These are phyloP conservation scores for Diaphora mendica DNA, from an alignment of 2,888 invertebrate genomes.

Conservation along the genomic window DNA sequence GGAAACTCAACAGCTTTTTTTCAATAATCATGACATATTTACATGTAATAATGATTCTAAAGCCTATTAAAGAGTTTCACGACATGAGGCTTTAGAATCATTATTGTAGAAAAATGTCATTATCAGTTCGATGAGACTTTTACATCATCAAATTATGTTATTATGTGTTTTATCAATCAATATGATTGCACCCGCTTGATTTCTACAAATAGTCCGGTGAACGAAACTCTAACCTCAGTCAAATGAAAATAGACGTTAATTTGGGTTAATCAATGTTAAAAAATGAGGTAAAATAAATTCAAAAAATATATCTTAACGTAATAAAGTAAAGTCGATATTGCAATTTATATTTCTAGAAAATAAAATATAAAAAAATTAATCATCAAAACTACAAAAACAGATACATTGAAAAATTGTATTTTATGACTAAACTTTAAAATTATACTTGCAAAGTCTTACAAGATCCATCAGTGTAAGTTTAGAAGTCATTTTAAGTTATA, in stretches of 20 bases:
- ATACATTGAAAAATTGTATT: constrained; percentile 2
- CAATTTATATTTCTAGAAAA: not conserved
- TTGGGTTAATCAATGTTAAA: not conserved
- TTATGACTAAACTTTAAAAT: constrained; percentile 12
- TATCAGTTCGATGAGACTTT: not conserved
- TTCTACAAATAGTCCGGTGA: too few relatives aligned
- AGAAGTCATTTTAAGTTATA: constrained; percentile 16
- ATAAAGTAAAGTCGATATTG: not conserved
- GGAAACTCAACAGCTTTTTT: too few relatives aligned
- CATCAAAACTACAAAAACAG: not conserved
- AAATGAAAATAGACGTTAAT: not conserved
- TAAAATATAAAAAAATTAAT: too few relatives aligned
- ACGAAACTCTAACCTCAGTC: too few relatives aligned
- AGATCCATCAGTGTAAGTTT: not conserved
- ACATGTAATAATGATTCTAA: too few relatives aligned
- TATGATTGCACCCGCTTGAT: too few relatives aligned
- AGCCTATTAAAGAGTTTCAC: too few relatives aligned
- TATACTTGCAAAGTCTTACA: constrained; percentile 1
- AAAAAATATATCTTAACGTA: not conserved
- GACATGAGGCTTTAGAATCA: too few relatives aligned
- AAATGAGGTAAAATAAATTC: not conserved
- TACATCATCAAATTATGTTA: too few relatives aligned
- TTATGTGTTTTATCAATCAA: too few relatives aligned
- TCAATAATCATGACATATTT: too few relatives aligned
- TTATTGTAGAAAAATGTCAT: too few relatives aligned